Evolutionary conservation across 2,797 vertebrate genomes (phyloP).

Genomic region (Acipenser oxyrinchus): DNA sequence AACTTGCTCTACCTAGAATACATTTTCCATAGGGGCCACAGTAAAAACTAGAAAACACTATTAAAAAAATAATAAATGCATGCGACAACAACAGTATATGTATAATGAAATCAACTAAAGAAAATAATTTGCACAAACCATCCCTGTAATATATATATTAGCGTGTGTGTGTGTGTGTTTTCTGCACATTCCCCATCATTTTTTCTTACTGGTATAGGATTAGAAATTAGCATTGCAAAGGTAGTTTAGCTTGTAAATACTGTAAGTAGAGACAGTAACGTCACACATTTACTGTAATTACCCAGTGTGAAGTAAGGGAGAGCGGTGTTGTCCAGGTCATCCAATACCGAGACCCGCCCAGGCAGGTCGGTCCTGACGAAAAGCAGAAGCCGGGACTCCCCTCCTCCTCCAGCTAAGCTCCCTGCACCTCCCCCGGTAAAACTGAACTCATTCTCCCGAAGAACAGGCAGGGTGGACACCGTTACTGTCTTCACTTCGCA

Average conservation of each 20-base stretch:
- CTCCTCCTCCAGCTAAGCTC: slow-evolving; percentile 50
- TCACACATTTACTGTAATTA: slow-evolving; percentile 46
- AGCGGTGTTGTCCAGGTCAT: slow-evolving; percentile 97
- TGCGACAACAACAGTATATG: too few species aligned
- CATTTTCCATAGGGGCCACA: too few species aligned
- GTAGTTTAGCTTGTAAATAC: slow-evolving; percentile 1
- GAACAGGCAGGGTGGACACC: slow-evolving; percentile 87
- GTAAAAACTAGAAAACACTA: too few species aligned
- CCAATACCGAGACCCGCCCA: slow-evolving; percentile 86
- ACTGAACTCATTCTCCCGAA: slow-evolving; percentile 89
- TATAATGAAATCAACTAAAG: too few species aligned
- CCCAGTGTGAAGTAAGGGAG: slow-evolving; percentile 97
- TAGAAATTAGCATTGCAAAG: neutral
- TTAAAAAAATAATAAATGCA: too few species aligned
- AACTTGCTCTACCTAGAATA: too few species aligned
- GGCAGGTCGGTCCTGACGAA: slow-evolving; percentile 92
- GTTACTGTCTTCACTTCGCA: slow-evolving; percentile 87
- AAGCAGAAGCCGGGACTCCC: slow-evolving; percentile 84
- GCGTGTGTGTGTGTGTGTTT: too few species aligned
- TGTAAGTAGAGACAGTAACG: slow-evolving; percentile 21
- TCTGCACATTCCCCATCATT: too few species aligned
- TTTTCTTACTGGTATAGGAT: too few species aligned
- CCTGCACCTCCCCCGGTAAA: slow-evolving; percentile 78
- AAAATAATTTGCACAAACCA: too few species aligned
- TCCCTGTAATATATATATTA: too few species aligned